Evolutionary conservation across 2,888 invertebrate species (phyloP), one percentile per base, ranked within the genome.

Genomic region (Cheilosia grossa): DNA sequence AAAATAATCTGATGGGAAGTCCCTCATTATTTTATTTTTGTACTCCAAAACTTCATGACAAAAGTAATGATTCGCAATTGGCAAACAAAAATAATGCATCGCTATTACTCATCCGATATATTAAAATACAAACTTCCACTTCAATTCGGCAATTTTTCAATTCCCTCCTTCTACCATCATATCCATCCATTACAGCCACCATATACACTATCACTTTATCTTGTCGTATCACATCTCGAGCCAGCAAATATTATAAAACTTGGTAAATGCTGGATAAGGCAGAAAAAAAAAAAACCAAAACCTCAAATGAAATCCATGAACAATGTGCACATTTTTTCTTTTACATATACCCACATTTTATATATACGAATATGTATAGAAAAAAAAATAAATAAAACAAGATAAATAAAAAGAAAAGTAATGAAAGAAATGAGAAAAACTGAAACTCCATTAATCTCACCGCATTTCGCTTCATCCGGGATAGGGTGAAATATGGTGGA

Each of bases 361-460:
- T 40, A 40, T 6, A 27, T 53, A 63, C 51, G 33, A 24, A 24
- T 24, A 51, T 33, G 17, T 27, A 33, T 0, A 37, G n/a, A n/a
- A n/a, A n/a, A n/a, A n/a, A 3, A 9, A 3, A 37, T 3, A 10
- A 37, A 24, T 6, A 42, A 49, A 47, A 9, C 27, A 66, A 33
- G 10, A 24, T 10, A 59, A 40, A 61, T 13, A 33, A 47, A 66
- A 67, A 53, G 53, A 66, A 66, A 77, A 54, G 56, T 44, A 78
- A 77, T 70, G 56, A 49, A 83, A 61, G 67, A 63, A 79, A 66
- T 56, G 53, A 63, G 53, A 85, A 74, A 74, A 78, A 82, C 74
- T 75, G 79, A 86, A 86, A 86, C 82, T 83, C 86, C 82, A 86
- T 82, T 86, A 86, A 86, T 79, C 82, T 79, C 74, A 79, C 82